Evolutionary conservation across 2,113 vertebrate species (phyloP).

Genomic region (Odontesthes bonariensis): DNA sequence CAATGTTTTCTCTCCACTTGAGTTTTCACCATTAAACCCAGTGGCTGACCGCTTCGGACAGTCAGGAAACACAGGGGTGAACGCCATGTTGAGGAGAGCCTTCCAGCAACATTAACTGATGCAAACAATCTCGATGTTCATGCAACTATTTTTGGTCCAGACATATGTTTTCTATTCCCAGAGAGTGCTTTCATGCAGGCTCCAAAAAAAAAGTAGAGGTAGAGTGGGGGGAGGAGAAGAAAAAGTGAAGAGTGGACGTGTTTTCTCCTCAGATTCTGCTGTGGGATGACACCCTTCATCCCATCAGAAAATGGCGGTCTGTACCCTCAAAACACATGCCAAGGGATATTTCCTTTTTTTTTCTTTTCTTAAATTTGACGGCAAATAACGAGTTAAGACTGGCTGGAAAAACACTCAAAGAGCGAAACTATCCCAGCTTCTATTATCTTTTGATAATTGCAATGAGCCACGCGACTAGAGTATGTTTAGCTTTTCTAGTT

Average conservation of each 20-base stretch:
- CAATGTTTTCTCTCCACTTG: constrained; percentile 29
- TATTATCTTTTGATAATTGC: background rate
- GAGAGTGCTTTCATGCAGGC: background rate
- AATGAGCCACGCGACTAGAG: background rate
- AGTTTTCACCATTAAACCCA: constrained; percentile 18
- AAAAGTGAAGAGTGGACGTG: background rate
- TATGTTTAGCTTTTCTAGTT: background rate
- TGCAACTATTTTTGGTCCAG: background rate
- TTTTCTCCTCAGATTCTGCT: constrained; percentile 37
- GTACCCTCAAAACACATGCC: constrained; percentile 44
- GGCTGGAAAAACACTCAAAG: background rate
- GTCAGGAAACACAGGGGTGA: constrained; percentile 63
- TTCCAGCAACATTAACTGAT: constrained; percentile 28
- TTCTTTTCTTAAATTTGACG: too few relatives aligned
- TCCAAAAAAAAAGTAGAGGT: background rate
- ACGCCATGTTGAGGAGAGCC: constrained; percentile 79
- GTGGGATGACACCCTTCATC: constrained; percentile 61
- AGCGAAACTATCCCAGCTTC: background rate
- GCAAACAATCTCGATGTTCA: constrained; percentile 12
- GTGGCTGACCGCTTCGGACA: constrained; percentile 53
- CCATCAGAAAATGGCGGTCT: constrained; percentile 81
- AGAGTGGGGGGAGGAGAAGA: background rate
- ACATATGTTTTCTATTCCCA: constrained; percentile 4
- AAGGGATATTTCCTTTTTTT: constrained; percentile 13
- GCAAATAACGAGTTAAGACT: constrained; percentile 5